Evolutionary conservation across 2,888 invertebrate genomes (phyloP).

Genomic region (Subacronicta megacephala): DNA sequence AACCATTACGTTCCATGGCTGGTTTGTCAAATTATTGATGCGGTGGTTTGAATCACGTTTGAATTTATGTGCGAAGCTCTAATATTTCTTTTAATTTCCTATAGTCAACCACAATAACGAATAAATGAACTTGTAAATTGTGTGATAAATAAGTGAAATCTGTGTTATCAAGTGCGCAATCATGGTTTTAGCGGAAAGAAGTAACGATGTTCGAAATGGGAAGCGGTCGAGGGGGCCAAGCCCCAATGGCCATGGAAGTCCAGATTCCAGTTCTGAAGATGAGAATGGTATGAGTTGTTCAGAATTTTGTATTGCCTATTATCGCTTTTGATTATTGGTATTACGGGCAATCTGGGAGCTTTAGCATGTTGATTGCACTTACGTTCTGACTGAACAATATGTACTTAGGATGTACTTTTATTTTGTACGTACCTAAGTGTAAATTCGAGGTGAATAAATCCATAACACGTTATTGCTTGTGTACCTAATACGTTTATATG

Average conservation of each 20-base stretch:
- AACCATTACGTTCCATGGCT: constrained; percentile 66
- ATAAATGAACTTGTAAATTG: constrained; percentile 59
- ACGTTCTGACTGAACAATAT: constrained; percentile 28
- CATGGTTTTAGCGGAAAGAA: constrained; percentile 97
- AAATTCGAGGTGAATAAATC: constrained; percentile 36
- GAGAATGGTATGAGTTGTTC: constrained; percentile 92
- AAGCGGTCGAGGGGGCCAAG: constrained; percentile 97
- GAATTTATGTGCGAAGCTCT: constrained; percentile 85
- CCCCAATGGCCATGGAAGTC: constrained; percentile 95
- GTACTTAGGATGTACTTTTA: constrained; percentile 20
- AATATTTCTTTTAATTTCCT: constrained; percentile 68
- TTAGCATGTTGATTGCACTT: constrained; percentile 56
- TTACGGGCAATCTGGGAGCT: constrained; percentile 49
- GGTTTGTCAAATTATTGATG: constrained; percentile 89
- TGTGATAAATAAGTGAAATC: constrained; percentile 63
- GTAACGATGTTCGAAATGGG: constrained; percentile 95
- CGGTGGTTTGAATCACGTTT: constrained; percentile 90
- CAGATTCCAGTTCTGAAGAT: constrained; percentile 95
- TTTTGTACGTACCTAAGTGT: constrained; percentile 36
- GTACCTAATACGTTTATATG: constrained; percentile 21
- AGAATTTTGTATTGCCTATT: constrained; percentile 33
- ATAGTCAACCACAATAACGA: constrained; percentile 47
- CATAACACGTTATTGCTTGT: constrained; percentile 17
- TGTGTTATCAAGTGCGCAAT: constrained; percentile 74
- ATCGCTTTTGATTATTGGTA: constrained; percentile 36